Evolutionary conservation across 2,888 invertebrate genomes (phyloP).

Genomic region (Sthenelais limicola): DNA sequence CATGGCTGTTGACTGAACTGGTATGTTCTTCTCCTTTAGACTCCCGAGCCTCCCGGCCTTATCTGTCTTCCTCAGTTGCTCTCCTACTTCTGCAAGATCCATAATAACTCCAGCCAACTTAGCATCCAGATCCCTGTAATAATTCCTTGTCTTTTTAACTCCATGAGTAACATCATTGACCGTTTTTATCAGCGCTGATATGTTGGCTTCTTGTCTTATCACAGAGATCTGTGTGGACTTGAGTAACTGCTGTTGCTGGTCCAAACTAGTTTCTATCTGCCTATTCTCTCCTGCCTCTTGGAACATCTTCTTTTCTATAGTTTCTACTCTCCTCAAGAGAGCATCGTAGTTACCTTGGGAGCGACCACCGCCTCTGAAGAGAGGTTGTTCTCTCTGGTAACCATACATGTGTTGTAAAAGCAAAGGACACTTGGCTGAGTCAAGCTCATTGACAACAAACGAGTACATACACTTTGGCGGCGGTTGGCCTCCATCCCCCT

Average conservation of each 20-base stretch:
- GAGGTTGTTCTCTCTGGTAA: background rate
- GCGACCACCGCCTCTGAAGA: background rate
- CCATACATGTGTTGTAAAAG: constrained; percentile 30
- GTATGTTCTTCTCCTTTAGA: constrained; percentile 31
- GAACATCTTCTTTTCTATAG: constrained; percentile 28
- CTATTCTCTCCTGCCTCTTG: constrained; percentile 6
- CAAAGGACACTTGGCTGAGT: constrained; percentile 40
- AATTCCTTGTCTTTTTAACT: background rate
- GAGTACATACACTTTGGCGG: constrained; percentile 35
- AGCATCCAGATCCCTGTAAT: constrained; percentile 57
- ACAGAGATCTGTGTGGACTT: constrained; percentile 10
- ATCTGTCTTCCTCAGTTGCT: constrained; percentile 54
- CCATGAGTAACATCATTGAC: background rate
- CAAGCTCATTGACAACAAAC: constrained; percentile 39
- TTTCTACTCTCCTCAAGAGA: background rate
- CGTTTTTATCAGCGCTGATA: background rate
- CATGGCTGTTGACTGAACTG: constrained; percentile 16
- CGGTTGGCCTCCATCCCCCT: constrained; percentile 10
- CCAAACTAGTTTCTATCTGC: constrained; percentile 6
- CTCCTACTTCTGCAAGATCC: constrained; percentile 67
- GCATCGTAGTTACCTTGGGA: background rate
- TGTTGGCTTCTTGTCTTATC: constrained; percentile 4
- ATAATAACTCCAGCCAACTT: constrained; percentile 67
- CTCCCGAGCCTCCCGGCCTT: background rate
- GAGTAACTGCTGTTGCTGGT: constrained; percentile 13